Evolutionary conservation across 2,888 invertebrate species (phyloP), one percentile per base, ranked within the genome.

Genomic region (Folsomia manolachei): DNA sequence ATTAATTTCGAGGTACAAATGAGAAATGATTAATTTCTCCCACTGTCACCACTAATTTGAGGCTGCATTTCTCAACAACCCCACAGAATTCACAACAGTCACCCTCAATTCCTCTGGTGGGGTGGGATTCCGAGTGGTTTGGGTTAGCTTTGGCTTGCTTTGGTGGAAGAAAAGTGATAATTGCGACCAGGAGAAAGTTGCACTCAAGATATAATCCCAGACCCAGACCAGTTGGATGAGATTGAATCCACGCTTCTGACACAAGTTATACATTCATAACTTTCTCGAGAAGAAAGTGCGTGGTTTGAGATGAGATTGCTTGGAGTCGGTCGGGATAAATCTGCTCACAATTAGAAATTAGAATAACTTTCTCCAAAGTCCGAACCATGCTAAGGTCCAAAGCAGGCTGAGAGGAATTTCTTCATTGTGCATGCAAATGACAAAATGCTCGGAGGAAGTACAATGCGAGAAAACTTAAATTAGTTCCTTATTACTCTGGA

Each of bases 1-100:
- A 39, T 39, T 39, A 39, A 39, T 39, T 39, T 39, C 14, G 39
- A 39, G 39, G 39, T 39, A 39, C 39, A 39, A 39, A 39, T 39
- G 39, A 39, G 39, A 39, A n/a, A 56, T 56, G 56, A 56, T 56
- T 56, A 56, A 56, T 56, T 56, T 56, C 56, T 56, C 56, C 56
- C 56, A 19, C 56, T 56, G 56, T 56, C 56, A 56, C 21, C 56
- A 56, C 56, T 21, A 56, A 56, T 56, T 56, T 56, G 56, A 7
- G 56, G 56, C 56, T 56, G 56, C 19, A 39, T 39, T 39, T 39
- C 39, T 39, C 39, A 39, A 39, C 39, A 39, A 14, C 39, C 14
- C 39, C 7, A n/a, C n/a, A 39, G 39, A 39, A 39, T 39, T 39
- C 39, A 39, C 39, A 39, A 39, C 39, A 39, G 14, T 39, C 39